A percentile compares a stretch with the other conserved stretches of the same genome.
Conservation (phyloP, 2,888 invertebrate species). For the Protophormia terraenovae region DNA sequence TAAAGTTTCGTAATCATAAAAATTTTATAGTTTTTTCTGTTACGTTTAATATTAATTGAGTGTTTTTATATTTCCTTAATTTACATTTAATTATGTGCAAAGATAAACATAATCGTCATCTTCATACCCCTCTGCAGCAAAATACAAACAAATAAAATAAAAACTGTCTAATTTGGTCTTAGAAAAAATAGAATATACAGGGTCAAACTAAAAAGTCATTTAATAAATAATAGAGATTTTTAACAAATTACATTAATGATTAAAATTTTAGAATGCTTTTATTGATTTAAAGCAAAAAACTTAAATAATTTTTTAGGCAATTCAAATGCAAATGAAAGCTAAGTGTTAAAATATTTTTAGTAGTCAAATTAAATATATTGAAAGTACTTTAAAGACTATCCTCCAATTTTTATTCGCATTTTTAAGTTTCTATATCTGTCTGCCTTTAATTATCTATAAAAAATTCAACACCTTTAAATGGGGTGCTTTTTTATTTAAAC, state of each 20-base stretch:
- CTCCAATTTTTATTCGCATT: background rate
- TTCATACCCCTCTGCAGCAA: background rate
- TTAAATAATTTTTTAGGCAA: no score
- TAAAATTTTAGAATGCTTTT: no score
- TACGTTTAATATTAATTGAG: background rate
- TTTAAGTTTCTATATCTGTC: background rate
- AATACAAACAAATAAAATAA: background rate
- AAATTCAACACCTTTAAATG: background rate
- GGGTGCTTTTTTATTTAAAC: background rate
- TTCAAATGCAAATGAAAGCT: no score
- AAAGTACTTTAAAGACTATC: background rate
- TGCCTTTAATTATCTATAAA: background rate
- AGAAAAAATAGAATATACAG: background rate
- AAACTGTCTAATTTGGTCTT: background rate
- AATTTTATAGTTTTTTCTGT: background rate
- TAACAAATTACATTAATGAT: no score
- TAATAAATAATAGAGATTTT: no score
- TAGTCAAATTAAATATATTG: background rate
- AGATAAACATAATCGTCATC: background rate
- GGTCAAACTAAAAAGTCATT: no score
- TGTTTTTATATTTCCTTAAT: background rate
- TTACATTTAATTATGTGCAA: slow-evolving; percentile 3
- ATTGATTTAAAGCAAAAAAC: no score
- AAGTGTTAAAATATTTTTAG: no score
- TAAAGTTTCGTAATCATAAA: background rate